Evolutionary conservation across 2,113 vertebrate species (phyloP), one percentile per base, ranked within the genome.

Genomic region (Melanostigma gelatinosum): DNA sequence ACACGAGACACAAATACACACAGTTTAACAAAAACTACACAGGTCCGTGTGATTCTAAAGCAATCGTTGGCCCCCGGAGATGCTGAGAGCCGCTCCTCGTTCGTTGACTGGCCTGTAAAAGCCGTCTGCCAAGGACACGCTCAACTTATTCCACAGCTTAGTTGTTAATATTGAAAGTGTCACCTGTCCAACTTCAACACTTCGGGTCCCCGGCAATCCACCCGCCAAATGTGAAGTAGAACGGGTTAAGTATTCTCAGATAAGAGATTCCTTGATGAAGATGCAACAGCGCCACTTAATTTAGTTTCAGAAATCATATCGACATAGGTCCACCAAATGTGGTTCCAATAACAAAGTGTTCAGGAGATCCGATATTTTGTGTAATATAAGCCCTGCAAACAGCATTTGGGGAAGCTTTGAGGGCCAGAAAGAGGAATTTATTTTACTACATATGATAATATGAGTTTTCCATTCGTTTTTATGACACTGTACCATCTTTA

Each of bases 1-100:
- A 69, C 27, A 38, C 7, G n/a, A 70, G 61, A 61, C 66, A 46
- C 27, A 87, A 22, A 42, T n/a, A 2, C 11, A 60, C 42, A 50
- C 4, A 4, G 11, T 38, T 61, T 15, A 44, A n/a, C 13, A 6
- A 57, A 34, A 66, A 55, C 40, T 46, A 60, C 32, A 27, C 8
- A n/a, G 8, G n/a, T 38, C 0, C 1, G 27, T 8, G 22, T 7
- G 1, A 0, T 38, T 48, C 22, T 4, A 22, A 60, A 44, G 24
- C 15, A 22, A 61, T 36, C n/a, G 20, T 32, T n/a, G 46, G 46
- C 44, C 9, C 44, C 15, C 44, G 13, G 44, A 48, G 16, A 15
- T 54, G 52, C 22, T n/a, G 22, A 54, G 48, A 20, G 9, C 3
- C 52, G 52, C 52, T 54, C 18, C 1, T 20, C 18, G 1, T 3